Percentiles rank a stretch among this genome's conserved stretches.
Evolutionary conservation across 2,113 vertebrate species (phyloP).

Genomic region (Eulemur rufifrons): DNA sequence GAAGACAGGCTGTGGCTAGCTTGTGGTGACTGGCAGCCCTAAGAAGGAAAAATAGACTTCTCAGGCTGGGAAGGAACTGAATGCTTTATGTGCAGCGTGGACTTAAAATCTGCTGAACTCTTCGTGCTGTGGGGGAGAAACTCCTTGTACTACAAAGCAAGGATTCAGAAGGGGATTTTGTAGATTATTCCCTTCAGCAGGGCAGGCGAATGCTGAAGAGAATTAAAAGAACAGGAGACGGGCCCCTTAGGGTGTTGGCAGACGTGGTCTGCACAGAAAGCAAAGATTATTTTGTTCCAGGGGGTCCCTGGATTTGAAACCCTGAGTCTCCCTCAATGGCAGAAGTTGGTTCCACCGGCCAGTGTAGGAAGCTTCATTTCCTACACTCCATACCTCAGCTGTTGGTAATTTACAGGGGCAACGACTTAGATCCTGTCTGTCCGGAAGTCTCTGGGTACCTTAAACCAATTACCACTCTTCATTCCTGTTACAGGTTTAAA

Average conservation of each 20-base stretch:
- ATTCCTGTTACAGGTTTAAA: slow-evolving; percentile 59
- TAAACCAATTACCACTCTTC: slow-evolving; percentile 74
- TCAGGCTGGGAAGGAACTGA: neutral
- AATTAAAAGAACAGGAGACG: neutral
- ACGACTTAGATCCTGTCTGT: neutral
- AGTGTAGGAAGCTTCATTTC: neutral
- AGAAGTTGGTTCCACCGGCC: neutral
- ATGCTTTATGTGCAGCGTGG: fast-evolving
- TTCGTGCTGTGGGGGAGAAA: neutral
- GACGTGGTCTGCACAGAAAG: neutral
- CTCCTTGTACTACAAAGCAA: neutral
- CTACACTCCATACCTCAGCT: neutral
- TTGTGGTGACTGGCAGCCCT: neutral
- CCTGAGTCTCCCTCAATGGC: neutral
- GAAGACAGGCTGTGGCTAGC: neutral
- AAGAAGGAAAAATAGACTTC: neutral
- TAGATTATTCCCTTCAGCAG: neutral
- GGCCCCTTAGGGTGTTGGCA: neutral
- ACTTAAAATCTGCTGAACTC: neutral
- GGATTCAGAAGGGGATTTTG: neutral
- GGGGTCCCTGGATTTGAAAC: neutral
- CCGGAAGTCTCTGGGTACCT: slow-evolving; percentile 64
- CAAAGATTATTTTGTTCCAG: neutral
- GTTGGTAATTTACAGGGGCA: slow-evolving; percentile 30
- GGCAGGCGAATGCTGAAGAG: neutral